Evolutionary conservation across 2,888 invertebrate genomes (phyloP).

Genomic region (Uloborus plumipes): DNA sequence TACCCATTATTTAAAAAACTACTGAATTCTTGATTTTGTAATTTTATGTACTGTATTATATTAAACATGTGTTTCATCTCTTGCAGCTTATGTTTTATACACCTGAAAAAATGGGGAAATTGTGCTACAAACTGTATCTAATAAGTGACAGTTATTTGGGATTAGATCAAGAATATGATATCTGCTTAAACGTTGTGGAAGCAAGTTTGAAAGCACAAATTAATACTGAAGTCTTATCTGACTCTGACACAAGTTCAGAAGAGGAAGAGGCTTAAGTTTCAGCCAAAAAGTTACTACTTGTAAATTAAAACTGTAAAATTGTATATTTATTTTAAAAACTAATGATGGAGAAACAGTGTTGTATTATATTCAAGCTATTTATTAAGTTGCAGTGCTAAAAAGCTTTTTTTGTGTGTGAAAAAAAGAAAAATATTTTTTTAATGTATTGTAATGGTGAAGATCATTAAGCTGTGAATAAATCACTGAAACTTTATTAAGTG

Average conservation of each 20-base stretch:
- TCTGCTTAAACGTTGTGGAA: slow-evolving; percentile 71
- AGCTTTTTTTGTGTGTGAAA: neutral
- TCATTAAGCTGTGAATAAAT: too few relatives aligned
- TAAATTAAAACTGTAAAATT: neutral
- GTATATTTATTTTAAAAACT: neutral
- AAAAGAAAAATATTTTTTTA: neutral
- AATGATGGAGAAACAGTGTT: too few relatives aligned
- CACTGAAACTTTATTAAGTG: too few relatives aligned
- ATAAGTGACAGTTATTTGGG: slow-evolving; percentile 95
- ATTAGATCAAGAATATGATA: slow-evolving; percentile 88
- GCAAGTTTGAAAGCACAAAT: slow-evolving; percentile 49
- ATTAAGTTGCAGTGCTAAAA: neutral
- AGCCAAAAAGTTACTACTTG: neutral
- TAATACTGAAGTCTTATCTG: slow-evolving; percentile 29
- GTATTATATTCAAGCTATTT: too few relatives aligned
- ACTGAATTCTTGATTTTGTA: too few relatives aligned
- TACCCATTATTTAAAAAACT: too few relatives aligned
- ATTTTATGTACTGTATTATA: too few relatives aligned
- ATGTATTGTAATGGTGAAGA: neutral
- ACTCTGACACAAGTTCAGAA: slow-evolving; percentile 28
- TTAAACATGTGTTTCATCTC: neutral
- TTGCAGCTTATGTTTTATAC: slow-evolving; percentile 76
- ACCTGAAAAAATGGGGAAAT: slow-evolving; percentile 77
- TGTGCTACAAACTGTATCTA: slow-evolving; percentile 84
- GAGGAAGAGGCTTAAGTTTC: slow-evolving; percentile 15